Evolutionary conservation across 1,140 invertebrate genomes (phyloP).

Genomic region (Drusus annulatus): DNA sequence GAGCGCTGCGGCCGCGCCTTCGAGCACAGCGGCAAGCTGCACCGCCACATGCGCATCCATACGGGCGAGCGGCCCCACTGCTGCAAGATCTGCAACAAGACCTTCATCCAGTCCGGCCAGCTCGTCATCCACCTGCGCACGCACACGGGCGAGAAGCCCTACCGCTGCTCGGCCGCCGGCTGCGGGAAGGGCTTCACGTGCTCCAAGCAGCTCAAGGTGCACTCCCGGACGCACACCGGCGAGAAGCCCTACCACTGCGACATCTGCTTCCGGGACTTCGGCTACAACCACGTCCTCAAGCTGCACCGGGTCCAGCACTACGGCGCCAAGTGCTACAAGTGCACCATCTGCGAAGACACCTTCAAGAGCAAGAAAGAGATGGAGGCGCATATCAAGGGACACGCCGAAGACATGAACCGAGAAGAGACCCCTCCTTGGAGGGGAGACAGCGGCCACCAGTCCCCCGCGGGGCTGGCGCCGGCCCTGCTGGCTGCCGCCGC

Average conservation of each 20-base stretch:
- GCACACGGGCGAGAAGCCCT: constrained; percentile 93
- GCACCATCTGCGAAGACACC: constrained; percentile 90
- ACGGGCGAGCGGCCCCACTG: constrained; percentile 94
- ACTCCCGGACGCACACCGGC: constrained; percentile 88
- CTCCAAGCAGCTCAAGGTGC: constrained; percentile 91
- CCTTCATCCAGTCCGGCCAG: constrained; percentile 91
- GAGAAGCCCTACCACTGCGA: constrained; percentile 83
- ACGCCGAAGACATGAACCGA: constrained; percentile 77
- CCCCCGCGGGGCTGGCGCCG: constrained; percentile 61
- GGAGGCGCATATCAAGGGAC: constrained; percentile 92
- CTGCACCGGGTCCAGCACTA: constrained; percentile 92
- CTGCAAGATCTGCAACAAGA: constrained; percentile 93
- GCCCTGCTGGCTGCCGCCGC: constrained; percentile 61
- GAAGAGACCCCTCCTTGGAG: constrained; percentile 62
- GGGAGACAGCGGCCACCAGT: constrained; percentile 61
- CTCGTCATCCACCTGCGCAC: constrained; percentile 88
- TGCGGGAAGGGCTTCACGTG: constrained; percentile 92
- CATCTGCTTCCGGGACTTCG: constrained; percentile 78
- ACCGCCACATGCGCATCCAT: constrained; percentile 93
- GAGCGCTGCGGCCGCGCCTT: constrained; percentile 92
- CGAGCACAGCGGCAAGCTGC: constrained; percentile 92
- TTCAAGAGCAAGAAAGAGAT: constrained; percentile 92
- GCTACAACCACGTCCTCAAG: constrained; percentile 91
- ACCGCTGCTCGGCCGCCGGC: constrained; percentile 85
- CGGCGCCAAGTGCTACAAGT: constrained; percentile 93